Conservation (phyloP, 1,140 invertebrate species). For the Scaptomyza graminum region DNA sequence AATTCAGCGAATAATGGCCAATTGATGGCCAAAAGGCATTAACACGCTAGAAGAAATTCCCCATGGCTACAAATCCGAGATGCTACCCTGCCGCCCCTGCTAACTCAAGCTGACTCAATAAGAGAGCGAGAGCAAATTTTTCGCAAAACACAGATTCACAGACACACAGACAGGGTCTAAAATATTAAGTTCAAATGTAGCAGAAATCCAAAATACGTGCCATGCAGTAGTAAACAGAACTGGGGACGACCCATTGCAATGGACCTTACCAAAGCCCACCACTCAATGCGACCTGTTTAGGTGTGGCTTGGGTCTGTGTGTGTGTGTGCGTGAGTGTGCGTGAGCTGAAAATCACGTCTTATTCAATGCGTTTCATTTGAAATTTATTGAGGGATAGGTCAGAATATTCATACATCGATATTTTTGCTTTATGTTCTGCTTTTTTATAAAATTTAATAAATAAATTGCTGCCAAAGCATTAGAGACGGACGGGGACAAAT, state of each 20-base stretch:
- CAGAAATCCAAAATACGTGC: slow-evolving; percentile 81
- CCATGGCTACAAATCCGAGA: slow-evolving; percentile 62
- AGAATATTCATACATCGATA: slow-evolving; percentile 78
- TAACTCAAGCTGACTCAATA: slow-evolving; percentile 36
- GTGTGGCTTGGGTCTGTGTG: slow-evolving; percentile 31
- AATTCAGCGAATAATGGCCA: slow-evolving; percentile 76
- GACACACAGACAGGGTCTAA: slow-evolving; percentile 35
- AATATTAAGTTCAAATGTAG: slow-evolving; percentile 83
- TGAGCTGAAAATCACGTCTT: slow-evolving; percentile 76
- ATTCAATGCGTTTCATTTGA: slow-evolving; percentile 62
- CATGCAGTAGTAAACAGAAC: slow-evolving; percentile 75
- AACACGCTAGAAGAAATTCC: slow-evolving; percentile 78
- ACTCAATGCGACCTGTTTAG: slow-evolving; percentile 33
- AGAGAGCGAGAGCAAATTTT: slow-evolving; percentile 48
- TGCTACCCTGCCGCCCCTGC: slow-evolving; percentile 29
- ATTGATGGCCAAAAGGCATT: slow-evolving; percentile 83
- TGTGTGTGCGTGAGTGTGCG: slow-evolving; percentile 38
- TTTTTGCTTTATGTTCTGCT: slow-evolving; percentile 45
- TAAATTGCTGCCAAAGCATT: slow-evolving; percentile 41
- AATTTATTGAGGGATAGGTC: slow-evolving; percentile 77
- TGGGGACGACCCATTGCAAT: slow-evolving; percentile 22
- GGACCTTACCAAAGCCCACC: slow-evolving; percentile 52
- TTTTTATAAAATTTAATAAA: slow-evolving; percentile 48
- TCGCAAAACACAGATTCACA: slow-evolving; percentile 24
- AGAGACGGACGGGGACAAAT: slow-evolving; percentile 43